A percentile compares a stretch with the other conserved stretches of the same genome.
Evolutionary conservation across 2,113 vertebrate genomes (phyloP).

Genomic region (Ammodytes marinus): DNA sequence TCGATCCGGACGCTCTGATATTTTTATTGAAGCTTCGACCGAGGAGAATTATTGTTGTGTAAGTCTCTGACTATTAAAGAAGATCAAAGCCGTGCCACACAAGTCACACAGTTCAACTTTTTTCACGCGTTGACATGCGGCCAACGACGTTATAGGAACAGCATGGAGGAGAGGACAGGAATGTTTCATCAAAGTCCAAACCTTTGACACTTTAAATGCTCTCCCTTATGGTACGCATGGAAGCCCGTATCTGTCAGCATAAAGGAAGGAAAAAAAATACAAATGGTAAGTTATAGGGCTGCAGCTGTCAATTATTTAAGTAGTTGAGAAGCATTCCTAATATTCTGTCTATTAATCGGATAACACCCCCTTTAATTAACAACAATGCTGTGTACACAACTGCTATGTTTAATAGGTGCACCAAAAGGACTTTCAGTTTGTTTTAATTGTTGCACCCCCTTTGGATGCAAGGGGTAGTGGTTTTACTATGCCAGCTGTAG

Average conservation of each 20-base stretch:
- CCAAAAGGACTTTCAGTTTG: no score
- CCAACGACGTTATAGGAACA: not conserved
- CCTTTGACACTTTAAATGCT: not conserved
- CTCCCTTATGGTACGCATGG: slow-evolving; percentile 2
- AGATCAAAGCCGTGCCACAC: slow-evolving; percentile 65
- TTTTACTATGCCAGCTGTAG: no score
- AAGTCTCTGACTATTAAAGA: slow-evolving; percentile 53
- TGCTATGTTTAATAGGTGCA: no score
- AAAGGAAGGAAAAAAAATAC: not conserved
- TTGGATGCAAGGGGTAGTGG: no score
- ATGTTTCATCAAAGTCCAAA: slow-evolving; percentile 13
- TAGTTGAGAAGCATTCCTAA: no score
- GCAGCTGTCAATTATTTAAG: no score
- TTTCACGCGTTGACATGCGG: not conserved
- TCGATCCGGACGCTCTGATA: slow-evolving; percentile 58
- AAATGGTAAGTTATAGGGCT: not conserved
- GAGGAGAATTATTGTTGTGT: slow-evolving; percentile 66
- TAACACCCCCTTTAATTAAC: no score
- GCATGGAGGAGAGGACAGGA: not conserved
- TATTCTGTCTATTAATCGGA: no score
- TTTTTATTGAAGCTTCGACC: slow-evolving; percentile 68
- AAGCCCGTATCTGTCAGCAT: not conserved
- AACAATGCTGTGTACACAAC: no score
- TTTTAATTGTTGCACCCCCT: no score
- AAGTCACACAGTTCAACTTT: slow-evolving; percentile 17